phyloP scores from a whole-genome alignment of 2,113 vertebrate genomes.

The Ornithorhynchus anatinus region DNA sequence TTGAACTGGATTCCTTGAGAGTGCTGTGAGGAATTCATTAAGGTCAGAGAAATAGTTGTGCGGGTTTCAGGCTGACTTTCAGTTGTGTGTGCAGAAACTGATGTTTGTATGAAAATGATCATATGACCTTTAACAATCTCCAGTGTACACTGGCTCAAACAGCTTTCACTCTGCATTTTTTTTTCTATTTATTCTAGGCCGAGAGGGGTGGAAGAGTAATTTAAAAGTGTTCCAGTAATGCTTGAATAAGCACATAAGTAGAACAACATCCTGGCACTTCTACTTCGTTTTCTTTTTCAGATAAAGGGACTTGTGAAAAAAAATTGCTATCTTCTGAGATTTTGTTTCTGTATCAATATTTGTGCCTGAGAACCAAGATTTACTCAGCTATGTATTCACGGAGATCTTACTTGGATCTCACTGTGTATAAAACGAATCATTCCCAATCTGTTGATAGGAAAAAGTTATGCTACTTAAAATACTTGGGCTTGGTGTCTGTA shows the following conservation, averaged over 20 bases:
- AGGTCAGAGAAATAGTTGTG: neutral
- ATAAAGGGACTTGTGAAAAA: constrained; percentile 41
- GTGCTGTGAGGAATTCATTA: neutral
- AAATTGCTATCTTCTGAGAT: constrained; percentile 33
- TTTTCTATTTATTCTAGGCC: constrained; percentile 32
- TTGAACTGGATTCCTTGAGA: neutral
- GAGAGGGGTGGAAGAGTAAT: constrained; percentile 11
- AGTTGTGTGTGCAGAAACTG: neutral
- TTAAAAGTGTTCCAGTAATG: constrained; percentile 17
- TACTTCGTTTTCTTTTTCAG: constrained; percentile 30
- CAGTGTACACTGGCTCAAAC: neutral
- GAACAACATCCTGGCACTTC: constrained; percentile 24
- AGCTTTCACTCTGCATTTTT: neutral
- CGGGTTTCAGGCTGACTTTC: neutral
- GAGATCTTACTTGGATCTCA: constrained; percentile 14
- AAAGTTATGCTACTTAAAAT: constrained; percentile 29
- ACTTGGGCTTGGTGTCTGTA: neutral
- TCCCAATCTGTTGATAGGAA: neutral
- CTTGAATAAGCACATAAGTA: constrained; percentile 23
- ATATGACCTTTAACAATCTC: neutral
- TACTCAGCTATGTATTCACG: neutral
- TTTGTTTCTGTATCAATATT: neutral
- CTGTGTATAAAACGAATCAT: neutral
- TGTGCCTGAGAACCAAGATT: neutral
- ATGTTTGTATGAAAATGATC: neutral